Evolutionary conservation across 2,797 vertebrate species (phyloP).

Genomic region (Megaceryle alcyon): DNA sequence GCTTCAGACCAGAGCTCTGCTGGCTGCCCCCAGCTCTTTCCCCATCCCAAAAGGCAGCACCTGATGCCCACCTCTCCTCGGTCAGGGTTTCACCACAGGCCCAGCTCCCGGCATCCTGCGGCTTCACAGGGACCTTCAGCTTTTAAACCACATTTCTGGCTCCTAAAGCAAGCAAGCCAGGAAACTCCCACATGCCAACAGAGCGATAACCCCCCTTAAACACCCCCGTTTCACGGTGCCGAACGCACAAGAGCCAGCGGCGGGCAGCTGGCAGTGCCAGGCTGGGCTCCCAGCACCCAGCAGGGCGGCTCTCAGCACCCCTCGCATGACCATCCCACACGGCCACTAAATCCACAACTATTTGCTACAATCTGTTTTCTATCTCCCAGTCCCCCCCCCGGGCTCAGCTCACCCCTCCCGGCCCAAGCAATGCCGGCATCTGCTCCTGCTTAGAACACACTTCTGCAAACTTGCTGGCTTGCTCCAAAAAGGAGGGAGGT

Average conservation of each 20-base stretch:
- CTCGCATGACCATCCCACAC: fast-evolving
- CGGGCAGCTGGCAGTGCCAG: not conserved
- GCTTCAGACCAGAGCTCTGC: not conserved
- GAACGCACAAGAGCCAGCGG: fast-evolving
- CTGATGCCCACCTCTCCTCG: fast-evolving
- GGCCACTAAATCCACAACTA: not conserved
- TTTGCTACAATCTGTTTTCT: not conserved
- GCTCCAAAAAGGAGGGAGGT: not conserved
- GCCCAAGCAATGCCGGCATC: not conserved
- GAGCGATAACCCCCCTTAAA: not conserved
- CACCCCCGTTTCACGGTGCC: fast-evolving
- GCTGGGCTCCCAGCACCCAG: not conserved
- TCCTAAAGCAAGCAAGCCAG: not conserved
- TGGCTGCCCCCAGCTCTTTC: not conserved
- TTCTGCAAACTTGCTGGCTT: constrained; percentile 1
- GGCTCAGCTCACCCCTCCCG: not conserved
- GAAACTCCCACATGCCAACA: fast-evolving
- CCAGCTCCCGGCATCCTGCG: not conserved
- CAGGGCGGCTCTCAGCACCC: not conserved
- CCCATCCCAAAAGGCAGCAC: not conserved
- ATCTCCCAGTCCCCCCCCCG: not conserved
- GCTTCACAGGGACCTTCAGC: not conserved
- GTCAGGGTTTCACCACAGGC: not conserved
- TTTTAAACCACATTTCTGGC: not conserved
- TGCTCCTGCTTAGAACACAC: constrained; percentile 44